Conservation (phyloP, 2,113 vertebrate genomes). For the Meriones unguiculatus region DNA sequence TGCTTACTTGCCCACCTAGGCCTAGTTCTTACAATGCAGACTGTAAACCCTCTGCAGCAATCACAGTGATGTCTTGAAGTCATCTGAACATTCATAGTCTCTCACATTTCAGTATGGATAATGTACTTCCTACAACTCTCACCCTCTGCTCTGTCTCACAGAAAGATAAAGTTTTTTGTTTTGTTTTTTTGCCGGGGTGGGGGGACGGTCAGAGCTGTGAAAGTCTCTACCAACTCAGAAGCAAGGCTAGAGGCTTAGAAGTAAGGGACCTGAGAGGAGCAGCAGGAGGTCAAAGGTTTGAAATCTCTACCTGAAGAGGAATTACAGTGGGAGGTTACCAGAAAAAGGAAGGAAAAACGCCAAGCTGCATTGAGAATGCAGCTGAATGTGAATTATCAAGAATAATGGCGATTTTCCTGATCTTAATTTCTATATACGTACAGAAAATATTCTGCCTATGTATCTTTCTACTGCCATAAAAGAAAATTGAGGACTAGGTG, state of each 20-base stretch:
- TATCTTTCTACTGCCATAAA: constrained; percentile 31
- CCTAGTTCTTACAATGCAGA: neutral
- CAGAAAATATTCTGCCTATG: constrained; percentile 39
- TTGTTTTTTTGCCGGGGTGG: no score
- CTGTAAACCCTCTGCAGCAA: neutral
- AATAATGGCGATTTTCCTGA: constrained; percentile 62
- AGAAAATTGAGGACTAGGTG: neutral
- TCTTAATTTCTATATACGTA: constrained; percentile 51
- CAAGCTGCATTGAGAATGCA: constrained; percentile 8
- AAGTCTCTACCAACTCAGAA: constrained; percentile 36
- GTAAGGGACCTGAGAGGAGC: neutral
- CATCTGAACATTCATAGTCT: neutral
- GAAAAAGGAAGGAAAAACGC: constrained; percentile 16
- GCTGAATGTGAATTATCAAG: constrained; percentile 53
- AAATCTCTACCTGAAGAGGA: constrained; percentile 20
- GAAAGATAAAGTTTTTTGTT: neutral
- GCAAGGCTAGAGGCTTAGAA: neutral
- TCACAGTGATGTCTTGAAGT: neutral
- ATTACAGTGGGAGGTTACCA: neutral
- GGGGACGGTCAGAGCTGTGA: neutral
- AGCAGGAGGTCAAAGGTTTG: constrained; percentile 34
- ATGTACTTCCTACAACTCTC: neutral
- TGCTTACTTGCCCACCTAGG: neutral
- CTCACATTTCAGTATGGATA: neutral
- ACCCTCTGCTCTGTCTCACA: neutral